Percentiles rank a stretch among this genome's conserved stretches.
Conservation (phyloP, 2,888 invertebrate species). For the Perdita meconis region DNA sequence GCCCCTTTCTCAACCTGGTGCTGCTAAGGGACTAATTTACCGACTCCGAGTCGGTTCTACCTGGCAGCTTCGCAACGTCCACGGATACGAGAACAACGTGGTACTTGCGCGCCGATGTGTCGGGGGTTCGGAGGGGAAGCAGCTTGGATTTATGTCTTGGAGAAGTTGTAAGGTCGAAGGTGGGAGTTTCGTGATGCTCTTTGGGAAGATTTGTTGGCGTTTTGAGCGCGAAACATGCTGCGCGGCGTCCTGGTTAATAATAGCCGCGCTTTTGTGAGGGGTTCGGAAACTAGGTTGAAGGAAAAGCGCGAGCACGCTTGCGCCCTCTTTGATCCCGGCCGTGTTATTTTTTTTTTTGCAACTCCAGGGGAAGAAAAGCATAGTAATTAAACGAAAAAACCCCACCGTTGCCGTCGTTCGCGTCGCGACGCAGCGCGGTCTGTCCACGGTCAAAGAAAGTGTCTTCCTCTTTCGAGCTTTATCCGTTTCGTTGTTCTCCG, state of each 20-base stretch:
- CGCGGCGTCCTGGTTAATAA: conserved; percentile 12
- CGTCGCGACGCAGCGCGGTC: conserved; percentile 5
- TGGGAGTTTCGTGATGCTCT: conserved; percentile 30
- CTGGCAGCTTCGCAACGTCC: conserved; percentile 63
- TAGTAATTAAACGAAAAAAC: conserved; percentile 34
- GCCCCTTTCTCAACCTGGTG: conserved; percentile 48
- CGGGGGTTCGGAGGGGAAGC: conserved; percentile 9
- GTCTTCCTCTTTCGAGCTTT: conserved; percentile 35
- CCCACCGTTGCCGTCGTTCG: too few relatives aligned
- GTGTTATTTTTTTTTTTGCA: too few relatives aligned
- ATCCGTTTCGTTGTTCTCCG: conserved; percentile 16
- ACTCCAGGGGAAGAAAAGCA: too few relatives aligned
- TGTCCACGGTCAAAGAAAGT: conserved; percentile 40
- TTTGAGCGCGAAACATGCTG: conserved; percentile 20
- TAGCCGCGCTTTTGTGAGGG: too few relatives aligned
- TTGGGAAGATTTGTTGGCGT: conserved; percentile 28
- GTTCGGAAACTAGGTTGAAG: not conserved
- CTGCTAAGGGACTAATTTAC: conserved; percentile 74
- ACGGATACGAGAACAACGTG: conserved; percentile 58
- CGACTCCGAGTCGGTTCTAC: conserved; percentile 69
- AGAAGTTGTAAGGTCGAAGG: conserved; percentile 54
- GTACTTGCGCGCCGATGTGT: conserved; percentile 50
- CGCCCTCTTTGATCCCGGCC: too few relatives aligned
- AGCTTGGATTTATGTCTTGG: conserved; percentile 49
- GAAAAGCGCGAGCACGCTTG: too few relatives aligned